Evolutionary conservation across 1,140 invertebrate genomes (phyloP), one percentile per base, ranked within the genome.

Genomic region (Scaptodrosophila lebanonensis): DNA sequence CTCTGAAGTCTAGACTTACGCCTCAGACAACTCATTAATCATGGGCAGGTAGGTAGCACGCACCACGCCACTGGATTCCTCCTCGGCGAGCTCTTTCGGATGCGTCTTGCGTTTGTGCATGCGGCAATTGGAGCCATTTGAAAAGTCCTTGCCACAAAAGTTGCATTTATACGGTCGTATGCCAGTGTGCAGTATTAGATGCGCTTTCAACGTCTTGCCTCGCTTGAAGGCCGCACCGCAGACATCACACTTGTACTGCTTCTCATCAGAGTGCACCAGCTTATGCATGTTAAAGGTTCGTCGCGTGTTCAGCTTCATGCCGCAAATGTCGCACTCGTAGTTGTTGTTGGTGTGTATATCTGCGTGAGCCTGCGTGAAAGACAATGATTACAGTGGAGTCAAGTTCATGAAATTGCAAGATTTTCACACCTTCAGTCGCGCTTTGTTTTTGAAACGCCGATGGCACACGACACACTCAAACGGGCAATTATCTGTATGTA

Each of bases 61-160:
- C 5, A 66, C 57, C 3, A 84, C 73, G 0, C 84, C 84, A 8
- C 52, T 45, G 2, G 77, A 60, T 53, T 88, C 87, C 20, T 85
- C 77, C 6, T 86, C 73, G 1, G 85, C 83, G 44, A 89, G 62
- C 51, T 89, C 88, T 40, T 83, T 75, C 9, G 88, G 87, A 73
- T 89, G 88, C 54, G 87, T 75, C 13, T 88, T 84, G 2, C 87
- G 85, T 48, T 89, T 89, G 57, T 89, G 88, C 35, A 87, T 87
- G 4, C 88, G 73, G 61, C 88, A 89, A 49, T 89, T 89, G 8
- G 87, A 87, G 8, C 88, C 87, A 50, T 89, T 88, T 6, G 88
- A 85, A 68, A 89, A 89, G n/a, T 88, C 85, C 11, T 83, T 82
- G 8, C 84, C 75, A 56, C 88, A 89, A 47, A 88, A 89, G 15